Evolutionary conservation across 2,113 vertebrate species (phyloP), one percentile per base, ranked within the genome.

Genomic region (Pseudois nayaur): DNA sequence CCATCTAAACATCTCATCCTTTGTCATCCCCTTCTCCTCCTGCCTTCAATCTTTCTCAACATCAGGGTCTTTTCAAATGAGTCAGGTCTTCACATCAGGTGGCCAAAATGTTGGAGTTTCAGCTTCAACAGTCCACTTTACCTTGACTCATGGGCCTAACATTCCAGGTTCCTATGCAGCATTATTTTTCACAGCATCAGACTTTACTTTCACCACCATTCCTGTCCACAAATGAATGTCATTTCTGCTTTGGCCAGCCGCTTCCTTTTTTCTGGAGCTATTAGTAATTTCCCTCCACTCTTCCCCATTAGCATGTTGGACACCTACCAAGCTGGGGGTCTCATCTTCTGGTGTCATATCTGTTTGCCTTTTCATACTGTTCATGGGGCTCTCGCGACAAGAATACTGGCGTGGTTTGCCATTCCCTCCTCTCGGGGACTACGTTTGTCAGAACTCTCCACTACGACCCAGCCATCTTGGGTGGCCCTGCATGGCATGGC

Each of bases 401-500:
- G 71, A 74, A 43, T 76, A 76, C 36, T 43, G 71, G 71, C 0
- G 0, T 76, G 71, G 71, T 43, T 76, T 76, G 71, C 23, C 71
- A 76, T 76, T 43, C 36, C 23, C 71, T 76, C 11, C 23, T 43
- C 36, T 33, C 3, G 0, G 27, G 71, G 71, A 43, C 29, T 25
- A 43, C 1, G 2, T 43, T 43, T 43, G 5, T 76, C 71, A 76
- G 36, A 27, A 14, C 15, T 76, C 36, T 43, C 71, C 12, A 7
- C 71, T 43, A 43, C 43, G 71, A 27, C 71, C 1, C 36, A 43
- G 43, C 36, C 36, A 43, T 43, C 12, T 76, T 43, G 36, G 3
- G 36, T 76, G 71, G 36, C 23, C 36, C 36, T 27, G 36, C 36
- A 76, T 0, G 0, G 36, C 12, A 27, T 43, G 36, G 23, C 36